Base-by-base conservation (phyloP, 2,888 invertebrate species). In the Alloscopus bannaensis region DNA sequence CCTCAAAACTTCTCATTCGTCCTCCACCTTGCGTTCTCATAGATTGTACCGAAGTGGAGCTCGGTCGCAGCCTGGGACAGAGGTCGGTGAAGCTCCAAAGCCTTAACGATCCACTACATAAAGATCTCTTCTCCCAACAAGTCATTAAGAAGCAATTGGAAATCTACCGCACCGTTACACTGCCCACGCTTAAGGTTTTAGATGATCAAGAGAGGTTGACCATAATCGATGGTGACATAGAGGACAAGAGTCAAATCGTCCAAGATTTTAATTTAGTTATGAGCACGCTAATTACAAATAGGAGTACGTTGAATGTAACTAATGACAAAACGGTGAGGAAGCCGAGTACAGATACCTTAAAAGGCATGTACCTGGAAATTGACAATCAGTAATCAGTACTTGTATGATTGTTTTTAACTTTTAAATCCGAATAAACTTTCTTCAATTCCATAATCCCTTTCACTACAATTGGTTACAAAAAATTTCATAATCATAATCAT, bases 21-120 rank as follows among this genome's bases (percentile, higher is more conserved):
- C 72, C 72, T 28, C 73, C 73, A 11, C 92, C 94, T 0, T 92
- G 95, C 87, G 92, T 97, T 3, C 90, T 97, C 0, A 90, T 97
- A 86, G 97, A 97, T 89, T 97, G 97, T 87, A 96, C 96, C 0
- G 97, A 97, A 88, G 90, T 96, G 77, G 95, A 96, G 88, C 89
- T 95, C 57, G 95, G 95, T 0, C 91, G 95, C 28, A 87, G 86
- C 78, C 68, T 87, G 26, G 87, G 87, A 4, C 84, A 86, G 42
- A 70, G 87, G 20, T 83, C 84, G 45, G 42, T 62, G 4, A 81
- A 82, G 60, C 65, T 79, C 8, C 72, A 80, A 26, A 75, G 70
- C 69, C 50, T 65, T n/a, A 80, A 77, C 57, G 60, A 72, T 52
- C 60, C 76, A 26, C 69, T 69, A 13, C 90, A 95, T 29, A 90